Evolutionary conservation across 1,140 invertebrate species (phyloP), one percentile per base, ranked within the genome.

Genomic region (Arctopsyche grandis): DNA sequence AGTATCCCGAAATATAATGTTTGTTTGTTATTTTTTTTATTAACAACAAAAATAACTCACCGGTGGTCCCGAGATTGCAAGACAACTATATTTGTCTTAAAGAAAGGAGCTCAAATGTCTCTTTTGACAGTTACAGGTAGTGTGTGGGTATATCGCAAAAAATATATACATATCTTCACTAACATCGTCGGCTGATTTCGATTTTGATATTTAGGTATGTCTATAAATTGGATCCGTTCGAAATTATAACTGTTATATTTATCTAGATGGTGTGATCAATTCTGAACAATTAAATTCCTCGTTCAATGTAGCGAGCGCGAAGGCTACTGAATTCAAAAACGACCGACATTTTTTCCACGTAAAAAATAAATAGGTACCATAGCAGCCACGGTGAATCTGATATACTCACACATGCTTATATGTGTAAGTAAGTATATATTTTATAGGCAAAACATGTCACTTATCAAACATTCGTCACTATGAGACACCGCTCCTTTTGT

Each of bases 391-490:
- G 29, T 38, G 29, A 38, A 38, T 38, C 29, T 7, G 29, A 38
- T 38, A 38, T 38, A 4, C 29, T 38, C 7, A 38, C 29, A 38
- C 29, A 38, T 38, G 29, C 1, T 1, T 38, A 38, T 4, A 7
- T 38, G 29, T 7, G 29, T 38, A 38, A 4, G 7, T 38, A 38
- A 4, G 29, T 38, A 38, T 38, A 52, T 24, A 66, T 66, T 66
- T 66, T 26, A 66, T 74, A 56, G 16, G 46, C 19, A 21, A 48
- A 74, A 74, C 71, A 74, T 48, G 43, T 74, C 71, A 74, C 71
- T 29, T 74, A 74, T 74, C 74, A 76, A 76, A 63, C 74, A 58
- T 48, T 76, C 74, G 74, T 76, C 74, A 76, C 74, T 76, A 44
- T 56, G 52, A 56, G 74, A 76, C 74, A 76, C 74, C 56, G 44